Evolutionary conservation across 2,888 invertebrate genomes (phyloP), one percentile per base, ranked within the genome.

Genomic region (Sceliomorpha sp.): DNA sequence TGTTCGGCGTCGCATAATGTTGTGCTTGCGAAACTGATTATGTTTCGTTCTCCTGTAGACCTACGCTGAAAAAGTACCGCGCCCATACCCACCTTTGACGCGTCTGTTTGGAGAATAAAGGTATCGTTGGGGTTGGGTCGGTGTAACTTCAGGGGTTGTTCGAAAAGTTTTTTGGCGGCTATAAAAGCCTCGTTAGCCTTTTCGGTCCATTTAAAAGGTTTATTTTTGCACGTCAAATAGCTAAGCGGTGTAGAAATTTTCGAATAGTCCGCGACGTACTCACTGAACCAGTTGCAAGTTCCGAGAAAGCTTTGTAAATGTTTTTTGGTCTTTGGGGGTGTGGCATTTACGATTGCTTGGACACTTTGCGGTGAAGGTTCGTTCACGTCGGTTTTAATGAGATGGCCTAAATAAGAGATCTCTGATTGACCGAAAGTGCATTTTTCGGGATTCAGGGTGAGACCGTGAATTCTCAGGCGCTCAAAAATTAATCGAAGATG

Each of bases 1-100:
- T 12, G 64, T 63, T 26, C 72, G 27, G 51, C 12, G 17, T 26
- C 14, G 24, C 20, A 5, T 10, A 69, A 56, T n/a, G 58, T 69
- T 1, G 42, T 34, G 32, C 37, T 39, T 0, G 55, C 60, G 15
- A 42, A 63, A 13, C 47, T 40, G 37, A 63, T 42, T 0, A 58
- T 50, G 0, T 39, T 13, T 9, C 15, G 32, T 1, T 20, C 32
- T 0, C 24, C 44, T 8, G 48, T 15, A 0, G 3, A 1, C 1
- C 1, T 32, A 15, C 10, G 24, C 34, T 56, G 55, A n/a, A 2
- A 66, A 7, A 53, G 27, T n/a, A 42, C 42, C 0, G n/a, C n/a
- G n/a, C n/a, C n/a, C n/a, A n/a, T n/a, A n/a, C n/a, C n/a, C n/a
- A n/a, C n/a, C n/a, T n/a, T n/a, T n/a, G n/a, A n/a, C n/a, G n/a